Evolutionary conservation across 2,888 invertebrate species (phyloP).

Genomic region (Aspidiotus rigidus): DNA sequence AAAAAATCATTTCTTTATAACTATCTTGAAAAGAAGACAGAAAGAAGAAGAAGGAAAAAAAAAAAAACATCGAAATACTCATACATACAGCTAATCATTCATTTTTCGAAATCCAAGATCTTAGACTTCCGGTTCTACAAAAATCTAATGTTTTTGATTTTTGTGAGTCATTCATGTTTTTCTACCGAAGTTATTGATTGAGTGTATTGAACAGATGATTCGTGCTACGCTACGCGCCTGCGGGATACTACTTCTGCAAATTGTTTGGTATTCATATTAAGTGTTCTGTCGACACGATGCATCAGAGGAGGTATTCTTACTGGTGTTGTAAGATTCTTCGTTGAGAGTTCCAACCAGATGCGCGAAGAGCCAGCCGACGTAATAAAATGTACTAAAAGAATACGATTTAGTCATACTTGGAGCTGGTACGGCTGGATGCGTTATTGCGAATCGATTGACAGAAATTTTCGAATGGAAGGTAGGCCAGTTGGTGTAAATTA

Average conservation of each 20-base stretch:
- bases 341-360: conserved; percentile 49
- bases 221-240: conserved; percentile 12
- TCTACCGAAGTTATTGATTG: no score
- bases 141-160: no score
- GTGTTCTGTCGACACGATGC: conserved; percentile 1
- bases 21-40: no score
- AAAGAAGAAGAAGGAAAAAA: no score
- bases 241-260: conserved; percentile 6
- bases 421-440: conserved; percentile 70
- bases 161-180: no score
- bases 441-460: conserved; percentile 44
- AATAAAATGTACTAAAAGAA: conserved; percentile 53
- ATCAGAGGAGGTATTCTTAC: conserved; percentile 7
- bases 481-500: neutral
- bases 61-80: no score
- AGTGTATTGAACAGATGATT: neutral
- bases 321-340: conserved; percentile 32
- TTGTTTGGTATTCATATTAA: conserved; percentile 5
- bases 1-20: no score
- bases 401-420: conserved; percentile 78
- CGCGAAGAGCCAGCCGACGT: conserved; percentile 53
- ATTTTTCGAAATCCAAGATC: no score
- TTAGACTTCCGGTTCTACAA: no score
- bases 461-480: conserved; percentile 42
- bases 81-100: no score